Conservation (phyloP, 2,888 invertebrate genomes). For the Caenorhabditis sp. region DNA sequence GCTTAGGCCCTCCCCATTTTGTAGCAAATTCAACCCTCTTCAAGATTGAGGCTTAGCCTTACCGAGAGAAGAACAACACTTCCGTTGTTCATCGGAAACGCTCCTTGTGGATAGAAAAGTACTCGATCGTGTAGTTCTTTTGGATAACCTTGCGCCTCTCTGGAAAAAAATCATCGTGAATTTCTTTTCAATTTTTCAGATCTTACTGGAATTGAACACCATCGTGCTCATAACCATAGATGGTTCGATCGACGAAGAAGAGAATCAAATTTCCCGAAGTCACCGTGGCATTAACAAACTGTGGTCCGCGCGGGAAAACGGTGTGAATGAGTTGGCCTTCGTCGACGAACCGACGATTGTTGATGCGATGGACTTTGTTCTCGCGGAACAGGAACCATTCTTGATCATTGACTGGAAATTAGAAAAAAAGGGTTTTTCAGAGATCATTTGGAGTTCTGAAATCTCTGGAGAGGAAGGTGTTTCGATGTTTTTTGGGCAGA, state of each 20-base stretch:
- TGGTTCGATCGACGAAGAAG: conserved; percentile 60
- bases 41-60: neutral
- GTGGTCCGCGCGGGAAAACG: conserved; percentile 61
- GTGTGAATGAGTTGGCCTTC: conserved; percentile 49
- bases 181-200: neutral
- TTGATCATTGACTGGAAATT: conserved; percentile 44
- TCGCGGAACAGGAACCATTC: conserved; percentile 53
- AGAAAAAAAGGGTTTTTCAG: too few species aligned
- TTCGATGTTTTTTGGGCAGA: too few species aligned
- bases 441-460: too few species aligned
- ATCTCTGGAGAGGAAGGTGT: neutral
- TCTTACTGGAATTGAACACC: conserved; percentile 47
- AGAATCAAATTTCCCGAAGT: conserved; percentile 47
- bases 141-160: conserved; percentile 52
- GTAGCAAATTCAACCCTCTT: too few species aligned
- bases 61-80: conserved; percentile 57
- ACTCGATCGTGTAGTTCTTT: conserved; percentile 61
- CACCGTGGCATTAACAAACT: conserved; percentile 62
- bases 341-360: conserved; percentile 40
- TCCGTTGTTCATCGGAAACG: conserved; percentile 64
- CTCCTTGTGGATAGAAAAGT: conserved; percentile 64
- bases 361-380: conserved; percentile 48
- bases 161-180: conserved; percentile 30
- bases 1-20: too few species aligned
- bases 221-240: conserved; percentile 60